Conservation (phyloP, 2,797 vertebrate genomes). For the Rhyacichthys aspro region DNA sequence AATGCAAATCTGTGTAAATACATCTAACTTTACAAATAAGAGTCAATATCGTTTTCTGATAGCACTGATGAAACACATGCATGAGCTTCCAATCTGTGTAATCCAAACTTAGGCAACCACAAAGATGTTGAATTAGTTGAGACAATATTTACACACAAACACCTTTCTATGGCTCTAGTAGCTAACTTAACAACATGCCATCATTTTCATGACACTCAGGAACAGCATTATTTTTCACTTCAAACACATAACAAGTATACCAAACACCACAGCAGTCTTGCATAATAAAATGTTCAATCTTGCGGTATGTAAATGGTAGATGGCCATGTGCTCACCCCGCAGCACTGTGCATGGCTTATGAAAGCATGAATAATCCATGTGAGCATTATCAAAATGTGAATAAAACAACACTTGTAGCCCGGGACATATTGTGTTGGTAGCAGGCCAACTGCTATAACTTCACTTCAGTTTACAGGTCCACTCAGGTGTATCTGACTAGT, state of each 20-base stretch:
- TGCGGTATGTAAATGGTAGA: slow-evolving; percentile 53
- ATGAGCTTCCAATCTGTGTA: slow-evolving; percentile 3
- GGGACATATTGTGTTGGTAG: slow-evolving; percentile 33
- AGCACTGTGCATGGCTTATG: slow-evolving; percentile 52
- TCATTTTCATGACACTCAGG: too few relatives aligned
- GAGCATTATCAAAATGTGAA: slow-evolving; percentile 53
- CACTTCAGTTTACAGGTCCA: slow-evolving; percentile 24
- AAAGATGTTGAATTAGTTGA: slow-evolving; percentile 23
- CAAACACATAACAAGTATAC: slow-evolving; percentile 18
- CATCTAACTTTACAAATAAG: slow-evolving; percentile 17
- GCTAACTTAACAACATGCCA: slow-evolving; percentile 19
- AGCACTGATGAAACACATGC: too few relatives aligned
- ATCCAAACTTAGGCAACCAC: slow-evolving; percentile 7
- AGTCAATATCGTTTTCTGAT: neutral
- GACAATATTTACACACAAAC: slow-evolving; percentile 36
- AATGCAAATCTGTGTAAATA: slow-evolving; percentile 8
- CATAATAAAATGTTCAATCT: slow-evolving; percentile 49
- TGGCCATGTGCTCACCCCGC: slow-evolving; percentile 37
- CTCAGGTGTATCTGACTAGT: slow-evolving; percentile 23
- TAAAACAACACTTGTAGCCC: slow-evolving; percentile 43
- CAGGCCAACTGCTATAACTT: slow-evolving; percentile 23
- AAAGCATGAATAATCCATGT: slow-evolving; percentile 70
- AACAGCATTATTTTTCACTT: neutral
- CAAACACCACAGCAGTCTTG: slow-evolving; percentile 31
- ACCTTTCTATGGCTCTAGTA: slow-evolving; percentile 8